Conservation (phyloP, 2,797 vertebrate species). For the Enteromius mattozi region DNA sequence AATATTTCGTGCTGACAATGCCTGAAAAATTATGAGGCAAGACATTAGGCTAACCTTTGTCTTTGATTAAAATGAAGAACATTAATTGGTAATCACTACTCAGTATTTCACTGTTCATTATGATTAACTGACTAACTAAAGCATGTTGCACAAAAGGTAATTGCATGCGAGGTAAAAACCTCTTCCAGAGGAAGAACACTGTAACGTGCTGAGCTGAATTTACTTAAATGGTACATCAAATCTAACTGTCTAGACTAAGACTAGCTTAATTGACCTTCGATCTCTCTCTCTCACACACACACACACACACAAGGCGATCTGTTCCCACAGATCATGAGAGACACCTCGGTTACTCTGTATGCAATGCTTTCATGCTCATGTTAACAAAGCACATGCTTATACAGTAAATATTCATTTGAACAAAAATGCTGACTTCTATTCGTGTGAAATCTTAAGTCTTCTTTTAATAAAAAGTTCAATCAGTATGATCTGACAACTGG, state of each 20-base stretch:
- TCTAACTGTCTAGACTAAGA: not conserved
- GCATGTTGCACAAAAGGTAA: not conserved
- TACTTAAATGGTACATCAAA: not conserved
- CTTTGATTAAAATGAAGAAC: conserved; percentile 22
- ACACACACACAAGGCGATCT: not conserved
- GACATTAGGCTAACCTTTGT: conserved; percentile 22
- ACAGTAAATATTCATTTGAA: conserved; percentile 30
- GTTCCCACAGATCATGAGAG: not conserved
- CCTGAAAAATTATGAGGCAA: conserved; percentile 1
- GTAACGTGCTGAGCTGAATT: not conserved
- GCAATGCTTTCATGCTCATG: conserved; percentile 13
- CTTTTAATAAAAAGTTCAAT: conserved; percentile 59
- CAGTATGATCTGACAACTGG: conserved; percentile 49
- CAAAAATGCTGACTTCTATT: conserved; percentile 52
- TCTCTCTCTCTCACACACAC: not conserved
- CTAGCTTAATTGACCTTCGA: not conserved
- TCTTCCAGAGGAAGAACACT: not conserved
- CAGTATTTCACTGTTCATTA: not conserved
- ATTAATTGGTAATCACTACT: conserved; percentile 16
- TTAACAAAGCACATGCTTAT: conserved; percentile 37
- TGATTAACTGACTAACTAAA: conserved; percentile 9
- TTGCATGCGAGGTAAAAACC: not conserved
- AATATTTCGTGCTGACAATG: not conserved
- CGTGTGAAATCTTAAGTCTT: conserved; percentile 39
- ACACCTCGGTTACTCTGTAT: not conserved